phyloP scores from a whole-genome alignment of 2,888 invertebrate genomes.

The Cataglyphis livida region DNA sequence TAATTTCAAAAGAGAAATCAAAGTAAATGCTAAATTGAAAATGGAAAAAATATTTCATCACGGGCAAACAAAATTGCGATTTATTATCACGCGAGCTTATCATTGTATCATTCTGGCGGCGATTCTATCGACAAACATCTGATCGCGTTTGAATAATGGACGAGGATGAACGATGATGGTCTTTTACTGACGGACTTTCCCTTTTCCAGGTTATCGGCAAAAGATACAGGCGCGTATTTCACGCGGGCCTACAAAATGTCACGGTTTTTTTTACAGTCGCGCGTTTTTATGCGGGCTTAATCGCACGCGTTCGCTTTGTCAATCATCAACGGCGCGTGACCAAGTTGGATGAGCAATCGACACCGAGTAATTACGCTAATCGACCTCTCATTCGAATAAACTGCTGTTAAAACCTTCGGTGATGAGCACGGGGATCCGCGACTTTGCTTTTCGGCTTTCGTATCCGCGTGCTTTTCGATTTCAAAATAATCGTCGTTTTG shows the following conservation, averaged over 20 bases:
- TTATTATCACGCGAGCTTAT: neutral
- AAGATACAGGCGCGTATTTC: slow-evolving; percentile 28
- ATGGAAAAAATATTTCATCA: neutral
- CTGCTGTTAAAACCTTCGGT: neutral
- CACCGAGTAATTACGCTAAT: slow-evolving; percentile 34
- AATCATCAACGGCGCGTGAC: neutral
- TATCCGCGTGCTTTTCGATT: neutral
- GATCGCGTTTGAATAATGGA: slow-evolving; percentile 16
- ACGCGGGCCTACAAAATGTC: slow-evolving; percentile 34
- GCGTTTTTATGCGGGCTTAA: neutral
- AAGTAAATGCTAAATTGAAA: neutral
- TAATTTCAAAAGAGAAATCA: neutral
- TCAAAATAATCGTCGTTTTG: neutral
- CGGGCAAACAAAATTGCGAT: neutral
- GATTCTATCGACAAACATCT: neutral
- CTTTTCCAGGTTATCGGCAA: slow-evolving; percentile 66
- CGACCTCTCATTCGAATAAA: slow-evolving; percentile 11
- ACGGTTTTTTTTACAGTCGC: slow-evolving; percentile 10
- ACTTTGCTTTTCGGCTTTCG: neutral
- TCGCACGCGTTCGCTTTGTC: slow-evolving; percentile 21
- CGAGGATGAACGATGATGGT: slow-evolving; percentile 30
- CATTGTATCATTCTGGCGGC: neutral
- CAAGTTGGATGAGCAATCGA: slow-evolving; percentile 11
- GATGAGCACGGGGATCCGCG: neutral
- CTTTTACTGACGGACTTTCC: slow-evolving; percentile 66